Evolutionary conservation across 2,797 vertebrate genomes (phyloP).

Genomic region (Heterohyrax brucei): DNA sequence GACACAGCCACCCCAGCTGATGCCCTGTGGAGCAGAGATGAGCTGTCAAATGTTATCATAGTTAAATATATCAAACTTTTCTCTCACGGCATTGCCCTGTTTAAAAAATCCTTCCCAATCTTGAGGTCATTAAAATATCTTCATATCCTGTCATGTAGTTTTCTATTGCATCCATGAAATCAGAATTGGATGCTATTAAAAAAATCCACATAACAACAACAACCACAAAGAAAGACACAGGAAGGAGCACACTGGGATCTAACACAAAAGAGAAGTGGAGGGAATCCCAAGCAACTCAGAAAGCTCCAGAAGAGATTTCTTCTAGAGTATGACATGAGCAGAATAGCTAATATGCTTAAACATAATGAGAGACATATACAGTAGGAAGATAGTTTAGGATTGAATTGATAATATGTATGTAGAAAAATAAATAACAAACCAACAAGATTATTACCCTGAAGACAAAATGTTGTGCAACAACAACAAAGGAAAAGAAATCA

Average conservation of each 20-base stretch:
- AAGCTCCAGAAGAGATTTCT: constrained; percentile 41
- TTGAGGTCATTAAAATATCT: constrained; percentile 46
- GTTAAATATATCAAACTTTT: background rate
- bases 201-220: background rate
- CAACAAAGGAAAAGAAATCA: constrained; percentile 58
- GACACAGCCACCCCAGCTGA: background rate
- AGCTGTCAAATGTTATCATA: constrained; percentile 44
- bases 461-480: background rate
- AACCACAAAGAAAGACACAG: background rate
- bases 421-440: constrained; percentile 56
- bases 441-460: constrained; percentile 48
- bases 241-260: constrained; percentile 22
- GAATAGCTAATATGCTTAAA: constrained; percentile 22
- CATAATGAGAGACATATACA: background rate
- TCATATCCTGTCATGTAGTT: background rate
- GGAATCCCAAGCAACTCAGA: background rate
- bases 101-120: constrained; percentile 46
- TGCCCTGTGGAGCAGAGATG: background rate
- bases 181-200: constrained; percentile 27
- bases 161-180: constrained; percentile 7
- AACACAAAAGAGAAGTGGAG: background rate
- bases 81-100: constrained; percentile 36
- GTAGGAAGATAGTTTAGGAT: constrained; percentile 3
- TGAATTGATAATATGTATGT: constrained; percentile 48
- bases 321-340: background rate